Evolutionary conservation across 2,113 vertebrate genomes (phyloP).

Genomic region (Takifugu flavidus): DNA sequence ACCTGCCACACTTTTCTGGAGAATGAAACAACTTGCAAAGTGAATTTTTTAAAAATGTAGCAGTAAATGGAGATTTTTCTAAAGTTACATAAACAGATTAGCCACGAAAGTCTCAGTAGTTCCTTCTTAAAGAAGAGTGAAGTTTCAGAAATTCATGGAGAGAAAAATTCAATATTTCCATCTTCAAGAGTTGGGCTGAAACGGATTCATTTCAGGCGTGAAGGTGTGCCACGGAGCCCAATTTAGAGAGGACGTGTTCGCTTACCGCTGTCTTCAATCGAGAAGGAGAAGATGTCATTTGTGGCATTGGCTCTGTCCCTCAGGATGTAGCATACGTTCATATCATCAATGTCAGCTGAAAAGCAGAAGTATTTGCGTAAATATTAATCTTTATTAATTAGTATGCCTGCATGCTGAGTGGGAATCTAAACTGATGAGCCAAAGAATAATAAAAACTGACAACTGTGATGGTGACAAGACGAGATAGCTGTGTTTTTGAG

Average conservation of each 20-base stretch:
- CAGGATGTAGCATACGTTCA: conserved; percentile 81
- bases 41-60: too few species aligned
- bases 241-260: conserved; percentile 11
- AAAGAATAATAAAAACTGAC: not conserved
- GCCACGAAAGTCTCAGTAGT: too few species aligned
- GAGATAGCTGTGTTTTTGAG: too few species aligned
- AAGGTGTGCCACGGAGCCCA: not conserved
- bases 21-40: too few species aligned
- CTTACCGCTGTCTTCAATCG: conserved; percentile 82
- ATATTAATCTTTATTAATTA: not conserved
- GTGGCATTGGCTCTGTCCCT: conserved; percentile 74
- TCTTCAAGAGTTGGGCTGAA: conserved; percentile 1
- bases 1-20: not conserved
- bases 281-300: conserved; percentile 82
- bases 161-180: not conserved
- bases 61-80: too few species aligned
- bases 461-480: not conserved
- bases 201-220: not conserved
- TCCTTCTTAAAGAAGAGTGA: too few species aligned
- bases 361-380: conserved; percentile 24
- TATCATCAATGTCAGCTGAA: conserved; percentile 82
- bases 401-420: not conserved
- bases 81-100: too few species aligned
- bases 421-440: not conserved
- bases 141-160: not conserved